Base-by-base conservation (phyloP, 2,888 invertebrate genomes). In the Platynereis dumerilii region DNA sequence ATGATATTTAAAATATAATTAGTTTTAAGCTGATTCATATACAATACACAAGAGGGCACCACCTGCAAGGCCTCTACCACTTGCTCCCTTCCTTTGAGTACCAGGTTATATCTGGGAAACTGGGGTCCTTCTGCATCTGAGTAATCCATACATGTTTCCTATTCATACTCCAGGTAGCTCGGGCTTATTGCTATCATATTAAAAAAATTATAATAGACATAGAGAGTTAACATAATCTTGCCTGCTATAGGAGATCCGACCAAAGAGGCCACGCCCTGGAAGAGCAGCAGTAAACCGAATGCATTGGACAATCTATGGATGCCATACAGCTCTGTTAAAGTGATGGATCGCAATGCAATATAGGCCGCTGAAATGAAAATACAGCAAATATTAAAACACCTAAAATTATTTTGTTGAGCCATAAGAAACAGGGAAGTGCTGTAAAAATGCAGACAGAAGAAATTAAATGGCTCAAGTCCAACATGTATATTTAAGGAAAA, bases 341-440 rank as follows among this genome's bases (percentile, higher is more conserved):
- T 83, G 15, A 87, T 84, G 1, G 87, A 86, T 44, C 97, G 90
- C 62, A 98, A 87, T 0, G 97, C 94, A 12, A 96, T 94, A 82
- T 96, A 98, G 76, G 93, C 93, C 29, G 97, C 72, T 72, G 63
- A 2, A 57, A 61, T 12, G 5, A 57, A 34, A 57, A n/a, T n/a
- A n/a, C n/a, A n/a, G n/a, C n/a, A n/a, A n/a, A 20, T 53, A 20
- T 20, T 17, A 17, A 20, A 53, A 15, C 20, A 17, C 53, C 12
- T 10, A 10, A 53, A 10, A 17, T 53, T 20, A 17, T 53, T 17
- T 53, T 22, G 22, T 15, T 12, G n/a, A n/a, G n/a, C n/a, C n/a
- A n/a, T 24, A 7, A 10, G 12, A 52, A 52, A 22, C 10, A 17
- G 12, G 22, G 52, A 12, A 7, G 17, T 26, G 26, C 7, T 52